Evolutionary conservation across 2,888 invertebrate genomes (phyloP), one percentile per base, ranked within the genome.

Genomic region (Lochmaea capreae): DNA sequence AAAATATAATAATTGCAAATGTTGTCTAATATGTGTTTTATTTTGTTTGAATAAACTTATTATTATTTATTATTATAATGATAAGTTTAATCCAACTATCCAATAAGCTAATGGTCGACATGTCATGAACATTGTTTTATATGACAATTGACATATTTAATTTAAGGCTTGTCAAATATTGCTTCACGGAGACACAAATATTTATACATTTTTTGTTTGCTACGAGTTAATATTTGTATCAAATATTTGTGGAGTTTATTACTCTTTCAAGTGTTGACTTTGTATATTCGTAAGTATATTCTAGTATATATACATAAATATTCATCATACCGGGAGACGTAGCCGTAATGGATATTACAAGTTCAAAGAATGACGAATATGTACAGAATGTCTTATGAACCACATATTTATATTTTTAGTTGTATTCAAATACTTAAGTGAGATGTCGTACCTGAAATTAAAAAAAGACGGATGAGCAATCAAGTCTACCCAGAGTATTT

Each of bases 221-320:
- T n/a, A 10, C 16, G 52, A 42, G 73, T 74, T 69, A 73, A 76
- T 74, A 76, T 76, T 73, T 73, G 69, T 63, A 62, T 57, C 69
- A 73, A 76, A 76, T 76, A 74, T 76, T 76, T 72, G 73, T 67
- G 42, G 58, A 69, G 72, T 76, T 76, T 74, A 76, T 74, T 71
- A 74, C 76, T 73, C 76, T 65, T 71, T 66, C 39, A 66, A 54
- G 39, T 70, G 70, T 69, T 66, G 66, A 70, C 69, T 62, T 70
- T 70, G 61, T 68, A 18, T 65, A 62, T 69, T 59, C 70, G 57
- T 63, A 46, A 46, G 67, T 61, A 46, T 52, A 52, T 52, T 52
- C 33, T 43, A 39, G n/a, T n/a, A 22, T 22, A 22, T 43, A 22
- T 61, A n/a, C 62, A 70, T 65, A 54, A 52, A 70, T 70, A 65